phyloP scores from a whole-genome alignment of 2,113 vertebrate genomes.

The Leucopsar rothschildi region DNA sequence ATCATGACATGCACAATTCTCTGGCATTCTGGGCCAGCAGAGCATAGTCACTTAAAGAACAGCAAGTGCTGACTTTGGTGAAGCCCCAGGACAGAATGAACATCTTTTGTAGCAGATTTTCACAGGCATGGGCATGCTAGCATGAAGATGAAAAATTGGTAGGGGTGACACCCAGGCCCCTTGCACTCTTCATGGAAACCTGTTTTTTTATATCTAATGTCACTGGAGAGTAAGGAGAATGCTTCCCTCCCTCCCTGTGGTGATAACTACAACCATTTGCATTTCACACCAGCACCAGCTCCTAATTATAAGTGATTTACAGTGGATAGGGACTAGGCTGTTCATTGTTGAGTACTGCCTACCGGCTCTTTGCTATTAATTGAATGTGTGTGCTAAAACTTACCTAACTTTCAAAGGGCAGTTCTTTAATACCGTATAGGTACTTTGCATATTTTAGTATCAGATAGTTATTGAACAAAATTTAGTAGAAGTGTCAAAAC shows the following conservation, averaged over 20 bases:
- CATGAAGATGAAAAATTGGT: neutral
- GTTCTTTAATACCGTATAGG: neutral
- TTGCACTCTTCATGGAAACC: neutral
- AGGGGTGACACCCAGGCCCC: neutral
- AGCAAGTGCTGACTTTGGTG: neutral
- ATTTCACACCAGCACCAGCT: constrained; percentile 12
- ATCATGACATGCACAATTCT: neutral
- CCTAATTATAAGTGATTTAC: constrained; percentile 55
- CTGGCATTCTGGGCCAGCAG: neutral
- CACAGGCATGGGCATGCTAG: neutral
- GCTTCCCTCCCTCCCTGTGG: constrained; percentile 1
- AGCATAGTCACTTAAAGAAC: neutral
- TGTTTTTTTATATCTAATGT: neutral
- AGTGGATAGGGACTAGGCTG: neutral
- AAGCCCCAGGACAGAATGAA: neutral
- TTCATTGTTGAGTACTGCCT: constrained; percentile 32
- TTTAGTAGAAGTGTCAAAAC: neutral
- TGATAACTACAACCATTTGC: constrained; percentile 25
- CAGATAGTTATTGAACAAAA: neutral
- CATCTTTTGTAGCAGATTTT: neutral
- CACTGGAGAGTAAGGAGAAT: neutral
- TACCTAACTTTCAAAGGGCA: neutral
- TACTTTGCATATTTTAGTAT: neutral
- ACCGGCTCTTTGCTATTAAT: constrained; percentile 6
- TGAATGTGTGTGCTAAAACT: constrained; percentile 12